These are phyloP conservation scores for Heliconius ethilla DNA, from an alignment of 2,888 invertebrate species.

Conservation along the genomic window DNA sequence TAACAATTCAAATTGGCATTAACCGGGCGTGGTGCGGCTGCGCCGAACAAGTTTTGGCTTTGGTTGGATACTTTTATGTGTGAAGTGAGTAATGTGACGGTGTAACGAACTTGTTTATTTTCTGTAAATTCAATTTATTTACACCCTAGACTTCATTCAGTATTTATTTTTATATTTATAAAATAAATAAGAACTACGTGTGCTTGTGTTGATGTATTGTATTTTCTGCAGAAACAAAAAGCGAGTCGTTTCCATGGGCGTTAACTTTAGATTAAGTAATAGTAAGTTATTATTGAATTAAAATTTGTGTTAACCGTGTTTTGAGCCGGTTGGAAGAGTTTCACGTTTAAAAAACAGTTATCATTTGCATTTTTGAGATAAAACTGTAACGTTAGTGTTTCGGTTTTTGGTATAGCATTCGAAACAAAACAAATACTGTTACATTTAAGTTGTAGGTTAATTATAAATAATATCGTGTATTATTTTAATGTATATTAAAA, in stretches of 20 bases:
- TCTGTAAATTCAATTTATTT: slow-evolving; percentile 56
- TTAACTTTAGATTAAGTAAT: slow-evolving; percentile 74
- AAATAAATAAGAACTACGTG: not conserved
- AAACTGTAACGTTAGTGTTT: not conserved
- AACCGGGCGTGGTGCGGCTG: slow-evolving; percentile 80
- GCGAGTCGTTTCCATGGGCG: slow-evolving; percentile 73
- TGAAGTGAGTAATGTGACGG: slow-evolving; percentile 69
- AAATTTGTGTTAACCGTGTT: slow-evolving; percentile 59
- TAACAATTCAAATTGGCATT: slow-evolving; percentile 49
- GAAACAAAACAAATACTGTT: slow-evolving; percentile 20
- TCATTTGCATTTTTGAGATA: slow-evolving; percentile 1
- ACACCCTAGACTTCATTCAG: slow-evolving; percentile 32
- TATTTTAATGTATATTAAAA: not conserved
- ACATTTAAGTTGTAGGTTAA: slow-evolving; percentile 17
- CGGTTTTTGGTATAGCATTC: not conserved
- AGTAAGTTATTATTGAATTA: slow-evolving; percentile 75
- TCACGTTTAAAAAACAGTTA: slow-evolving; percentile 4
- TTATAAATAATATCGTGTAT: not conserved
- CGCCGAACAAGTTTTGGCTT: slow-evolving; percentile 58
- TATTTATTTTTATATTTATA: slow-evolving; percentile 4
- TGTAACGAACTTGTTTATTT: slow-evolving; percentile 68
- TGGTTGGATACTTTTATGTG: slow-evolving; percentile 54
- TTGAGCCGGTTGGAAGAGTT: slow-evolving; percentile 46
- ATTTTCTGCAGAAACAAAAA: slow-evolving; percentile 52
- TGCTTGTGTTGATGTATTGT: slow-evolving; percentile 51